These are phyloP conservation scores for Diplodus puntazzo DNA, from an alignment of 2,797 vertebrate genomes.

Conservation along the genomic window DNA sequence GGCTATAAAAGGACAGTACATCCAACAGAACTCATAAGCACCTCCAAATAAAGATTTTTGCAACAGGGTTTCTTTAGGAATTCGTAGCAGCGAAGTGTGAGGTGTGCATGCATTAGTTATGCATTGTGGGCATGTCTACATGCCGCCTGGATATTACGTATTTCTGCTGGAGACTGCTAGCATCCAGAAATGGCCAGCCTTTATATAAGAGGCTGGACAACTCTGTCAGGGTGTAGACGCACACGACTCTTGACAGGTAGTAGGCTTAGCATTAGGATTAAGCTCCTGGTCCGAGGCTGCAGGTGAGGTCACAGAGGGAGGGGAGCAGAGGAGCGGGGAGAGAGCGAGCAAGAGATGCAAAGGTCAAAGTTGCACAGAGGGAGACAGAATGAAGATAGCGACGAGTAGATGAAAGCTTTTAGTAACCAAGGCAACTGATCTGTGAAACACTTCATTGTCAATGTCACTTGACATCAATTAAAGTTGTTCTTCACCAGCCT, in stretches of 20 bases:
- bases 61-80: neutral
- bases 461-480: neutral
- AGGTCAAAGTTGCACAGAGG: slow-evolving; percentile 23
- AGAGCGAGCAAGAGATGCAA: slow-evolving; percentile 1
- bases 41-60: neutral
- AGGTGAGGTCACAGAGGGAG: slow-evolving; percentile 61
- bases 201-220: slow-evolving; percentile 68
- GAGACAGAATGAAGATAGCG: neutral
- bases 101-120: slow-evolving; percentile 8
- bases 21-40: neutral
- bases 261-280: slow-evolving; percentile 84
- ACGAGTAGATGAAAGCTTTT: slow-evolving; percentile 9
- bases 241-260: slow-evolving; percentile 84
- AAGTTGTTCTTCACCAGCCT: neutral
- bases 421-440: slow-evolving; percentile 1
- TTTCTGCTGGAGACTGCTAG: slow-evolving; percentile 12
- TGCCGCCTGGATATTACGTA: slow-evolving; percentile 26
- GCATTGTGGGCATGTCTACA: neutral
- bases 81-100: slow-evolving; percentile 2
- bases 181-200: slow-evolving; percentile 58
- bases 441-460: neutral
- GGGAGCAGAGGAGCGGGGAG: neutral
- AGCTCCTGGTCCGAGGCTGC: slow-evolving; percentile 64
- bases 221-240: slow-evolving; percentile 70
- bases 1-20: neutral